A percentile compares a stretch with the other conserved stretches of the same genome.
Evolutionary conservation across 2,888 invertebrate genomes (phyloP).

Genomic region (Lycophotia porphyrea): DNA sequence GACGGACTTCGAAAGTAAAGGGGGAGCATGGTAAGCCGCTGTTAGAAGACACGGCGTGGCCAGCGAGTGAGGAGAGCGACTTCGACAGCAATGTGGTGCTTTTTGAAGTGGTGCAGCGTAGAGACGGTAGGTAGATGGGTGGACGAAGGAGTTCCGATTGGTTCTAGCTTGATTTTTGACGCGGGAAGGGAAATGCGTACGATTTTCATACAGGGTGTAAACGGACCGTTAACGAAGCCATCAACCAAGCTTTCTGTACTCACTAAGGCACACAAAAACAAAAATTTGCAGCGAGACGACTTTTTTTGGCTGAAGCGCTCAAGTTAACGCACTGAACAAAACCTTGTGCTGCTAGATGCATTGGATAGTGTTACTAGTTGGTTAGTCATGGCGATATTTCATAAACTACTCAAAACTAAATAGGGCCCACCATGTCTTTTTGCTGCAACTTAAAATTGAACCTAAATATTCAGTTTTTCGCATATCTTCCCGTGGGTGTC

Average conservation of each 20-base stretch:
- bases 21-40: slow-evolving; percentile 80
- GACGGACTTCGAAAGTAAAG: slow-evolving; percentile 63
- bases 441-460: no score
- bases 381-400: neutral
- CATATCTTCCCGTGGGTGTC: no score
- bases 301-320: neutral
- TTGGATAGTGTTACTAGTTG: no score
- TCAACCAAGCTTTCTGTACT: neutral
- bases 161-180: slow-evolving; percentile 18
- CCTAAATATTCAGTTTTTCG: no score
- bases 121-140: slow-evolving; percentile 79
- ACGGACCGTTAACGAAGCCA: neutral
- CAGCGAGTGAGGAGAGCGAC: slow-evolving; percentile 83
- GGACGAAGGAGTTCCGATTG: slow-evolving; percentile 57
- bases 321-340: neutral
- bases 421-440: no score
- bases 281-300: neutral
- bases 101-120: slow-evolving; percentile 89
- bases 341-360: neutral
- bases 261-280: neutral
- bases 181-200: slow-evolving; percentile 9
- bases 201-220: neutral
- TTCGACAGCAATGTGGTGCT: slow-evolving; percentile 89
- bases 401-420: no score
- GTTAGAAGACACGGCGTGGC: slow-evolving; percentile 78